These are phyloP conservation scores for Plestiodon gilberti DNA, from an alignment of 2,113 vertebrate genomes.

Conservation along the genomic window DNA sequence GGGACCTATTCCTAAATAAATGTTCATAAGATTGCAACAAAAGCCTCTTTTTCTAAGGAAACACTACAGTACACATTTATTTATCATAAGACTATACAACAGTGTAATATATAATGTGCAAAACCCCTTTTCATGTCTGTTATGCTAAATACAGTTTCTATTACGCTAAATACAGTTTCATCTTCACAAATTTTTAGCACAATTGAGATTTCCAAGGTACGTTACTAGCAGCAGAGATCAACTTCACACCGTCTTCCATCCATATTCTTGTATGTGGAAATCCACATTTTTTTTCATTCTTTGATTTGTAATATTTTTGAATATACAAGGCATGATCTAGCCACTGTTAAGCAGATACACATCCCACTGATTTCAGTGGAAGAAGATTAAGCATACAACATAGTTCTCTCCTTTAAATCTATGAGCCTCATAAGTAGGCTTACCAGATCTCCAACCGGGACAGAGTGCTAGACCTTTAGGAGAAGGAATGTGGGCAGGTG, in stretches of 20 bases:
- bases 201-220: too few relatives aligned
- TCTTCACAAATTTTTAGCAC: neutral
- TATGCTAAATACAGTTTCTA: neutral
- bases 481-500: too few relatives aligned
- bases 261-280: neutral
- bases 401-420: too few relatives aligned
- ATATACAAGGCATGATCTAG: too few relatives aligned
- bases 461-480: too few relatives aligned
- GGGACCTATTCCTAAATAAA: neutral
- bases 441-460: too few relatives aligned
- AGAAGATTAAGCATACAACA: too few relatives aligned
- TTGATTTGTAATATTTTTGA: neutral
- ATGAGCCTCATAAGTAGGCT: too few relatives aligned
- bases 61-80: neutral
- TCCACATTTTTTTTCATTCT: neutral
- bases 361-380: too few relatives aligned
- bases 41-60: too few relatives aligned
- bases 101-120: neutral
- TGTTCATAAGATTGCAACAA: neutral
- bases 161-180: neutral
- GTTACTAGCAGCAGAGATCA: neutral
- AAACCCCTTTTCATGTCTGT: too few relatives aligned
- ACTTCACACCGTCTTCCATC: neutral
- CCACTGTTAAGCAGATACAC: too few relatives aligned
- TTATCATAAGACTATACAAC: neutral